Evolutionary conservation across 1,140 invertebrate genomes (phyloP), one percentile per base, ranked within the genome.

Genomic region (Drosophila repletoides): DNA sequence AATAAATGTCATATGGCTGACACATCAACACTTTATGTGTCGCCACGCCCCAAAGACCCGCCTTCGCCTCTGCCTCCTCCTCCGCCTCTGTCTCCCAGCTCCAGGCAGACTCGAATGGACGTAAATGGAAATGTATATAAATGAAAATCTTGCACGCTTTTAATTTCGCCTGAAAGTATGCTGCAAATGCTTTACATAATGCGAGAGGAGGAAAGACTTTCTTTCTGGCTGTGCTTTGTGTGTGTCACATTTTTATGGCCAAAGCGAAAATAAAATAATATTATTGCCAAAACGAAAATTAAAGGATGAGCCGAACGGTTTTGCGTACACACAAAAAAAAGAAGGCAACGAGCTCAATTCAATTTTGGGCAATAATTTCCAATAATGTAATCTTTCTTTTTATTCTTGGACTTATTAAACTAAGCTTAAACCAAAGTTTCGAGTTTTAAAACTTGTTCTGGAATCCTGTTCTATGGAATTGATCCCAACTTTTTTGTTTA

Each of bases 1-100:
- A 83, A 83, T 84, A 83, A 83, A 83, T 84, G 79, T 83, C 79
- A 83, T 83, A 75, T 84, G 79, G 79, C 60, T 84, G 79, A 65
- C 74, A 83, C 79, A 83, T 83, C 79, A 83, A 83, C 79, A 83
- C 80, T 83, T 83, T 83, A 84, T 83, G 74, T 83, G 74, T 61
- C 71, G 56, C 34, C 55, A 58, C 38, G 55, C 64, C 36, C 40
- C 17, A 28, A 21, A 6, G 1, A 31, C 3, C 5, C 6, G 46
- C n/a, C n/a, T n/a, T n/a, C 48, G 51, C 21, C 14, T n/a, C 29
- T 21, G 10, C 34, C 12, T 15, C 10, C 9, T 3, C 38, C 14
- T 26, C 17, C 9, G 4, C 9, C 6, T 6, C 10, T n/a, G 6
- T 5, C 15, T 26, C 40, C 28, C 63, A 24, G 7, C 51, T 36